These are phyloP conservation scores for Microcebus murinus DNA, from an alignment of 2,113 vertebrate genomes.

Conservation along the genomic window DNA sequence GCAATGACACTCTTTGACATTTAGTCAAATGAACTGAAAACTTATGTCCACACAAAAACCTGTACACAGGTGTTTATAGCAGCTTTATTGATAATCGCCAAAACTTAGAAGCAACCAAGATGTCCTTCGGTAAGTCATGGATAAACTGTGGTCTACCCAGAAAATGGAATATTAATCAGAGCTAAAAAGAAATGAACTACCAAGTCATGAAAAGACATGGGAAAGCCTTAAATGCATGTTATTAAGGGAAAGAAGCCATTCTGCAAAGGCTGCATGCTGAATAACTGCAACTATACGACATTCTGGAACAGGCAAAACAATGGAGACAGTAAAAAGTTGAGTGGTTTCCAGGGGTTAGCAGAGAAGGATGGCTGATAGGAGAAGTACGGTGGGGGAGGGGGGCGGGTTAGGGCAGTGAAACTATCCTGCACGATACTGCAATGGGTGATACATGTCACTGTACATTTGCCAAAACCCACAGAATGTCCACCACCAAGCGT, in stretches of 20 bases:
- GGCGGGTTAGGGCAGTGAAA: background rate
- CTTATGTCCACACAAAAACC: background rate
- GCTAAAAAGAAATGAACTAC: background rate
- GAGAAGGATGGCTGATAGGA: background rate
- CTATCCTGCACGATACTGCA: background rate
- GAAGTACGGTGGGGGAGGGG: background rate
- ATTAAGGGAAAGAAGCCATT: background rate
- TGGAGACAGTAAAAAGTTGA: background rate
- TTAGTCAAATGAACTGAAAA: background rate
- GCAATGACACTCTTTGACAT: background rate
- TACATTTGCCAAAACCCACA: background rate
- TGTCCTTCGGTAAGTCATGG: background rate
- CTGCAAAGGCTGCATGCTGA: background rate
- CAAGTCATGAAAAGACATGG: background rate
- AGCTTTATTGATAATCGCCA: background rate
- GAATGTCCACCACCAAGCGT: background rate
- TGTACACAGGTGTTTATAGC: background rate
- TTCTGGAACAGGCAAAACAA: background rate
- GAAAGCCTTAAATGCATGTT: background rate
- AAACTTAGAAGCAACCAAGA: background rate
- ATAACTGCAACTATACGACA: no score
- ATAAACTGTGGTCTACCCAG: background rate
- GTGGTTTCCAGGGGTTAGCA: background rate
- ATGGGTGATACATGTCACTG: background rate
- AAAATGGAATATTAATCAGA: background rate